phyloP scores from a whole-genome alignment of 1,140 invertebrate genomes.

The Leguminivora glycinivorella region DNA sequence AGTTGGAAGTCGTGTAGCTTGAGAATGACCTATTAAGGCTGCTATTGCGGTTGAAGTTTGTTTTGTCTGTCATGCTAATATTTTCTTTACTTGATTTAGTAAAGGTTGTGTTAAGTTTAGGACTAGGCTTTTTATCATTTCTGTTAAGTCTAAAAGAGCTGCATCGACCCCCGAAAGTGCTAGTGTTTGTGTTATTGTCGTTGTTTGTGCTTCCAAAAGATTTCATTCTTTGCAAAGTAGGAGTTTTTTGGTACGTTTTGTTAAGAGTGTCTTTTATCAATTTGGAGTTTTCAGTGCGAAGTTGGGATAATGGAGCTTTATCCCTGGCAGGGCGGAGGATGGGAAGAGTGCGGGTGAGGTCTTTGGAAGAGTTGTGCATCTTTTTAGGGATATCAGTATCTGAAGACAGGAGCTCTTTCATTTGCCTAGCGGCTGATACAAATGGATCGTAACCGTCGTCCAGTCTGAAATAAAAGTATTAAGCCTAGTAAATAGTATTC shows the following conservation, averaged over 20 bases:
- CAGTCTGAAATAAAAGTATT: slow-evolving; percentile 59
- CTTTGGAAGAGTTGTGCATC: slow-evolving; percentile 60
- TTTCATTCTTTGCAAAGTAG: slow-evolving; percentile 74
- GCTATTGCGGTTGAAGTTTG: slow-evolving; percentile 61
- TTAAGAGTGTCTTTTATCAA: slow-evolving; percentile 74
- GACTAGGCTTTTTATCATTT: slow-evolving; percentile 69
- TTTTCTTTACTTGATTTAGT: slow-evolving; percentile 76
- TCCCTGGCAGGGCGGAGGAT: slow-evolving; percentile 60
- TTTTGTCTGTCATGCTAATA: slow-evolving; percentile 61
- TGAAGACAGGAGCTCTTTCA: slow-evolving; percentile 77
- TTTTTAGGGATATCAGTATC: slow-evolving; percentile 74
- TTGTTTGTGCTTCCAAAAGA: slow-evolving; percentile 74
- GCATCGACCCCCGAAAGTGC: slow-evolving; percentile 64
- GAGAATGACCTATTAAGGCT: slow-evolving; percentile 70
- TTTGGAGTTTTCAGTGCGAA: slow-evolving; percentile 62
- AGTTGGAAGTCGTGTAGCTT: slow-evolving; percentile 65
- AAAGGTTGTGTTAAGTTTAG: slow-evolving; percentile 70
- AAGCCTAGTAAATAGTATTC: slow-evolving; percentile 23
- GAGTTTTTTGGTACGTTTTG: slow-evolving; percentile 75
- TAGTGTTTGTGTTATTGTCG: slow-evolving; percentile 55
- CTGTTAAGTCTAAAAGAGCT: slow-evolving; percentile 71
- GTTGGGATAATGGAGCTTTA: slow-evolving; percentile 48
- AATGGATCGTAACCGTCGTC: slow-evolving; percentile 76
- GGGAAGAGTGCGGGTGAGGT: slow-evolving; percentile 67
- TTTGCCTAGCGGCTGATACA: slow-evolving; percentile 75